A percentile compares a stretch with the other conserved stretches of the same genome.
Conservation (phyloP, 2,888 invertebrate species). For the Andrena bicolor region DNA sequence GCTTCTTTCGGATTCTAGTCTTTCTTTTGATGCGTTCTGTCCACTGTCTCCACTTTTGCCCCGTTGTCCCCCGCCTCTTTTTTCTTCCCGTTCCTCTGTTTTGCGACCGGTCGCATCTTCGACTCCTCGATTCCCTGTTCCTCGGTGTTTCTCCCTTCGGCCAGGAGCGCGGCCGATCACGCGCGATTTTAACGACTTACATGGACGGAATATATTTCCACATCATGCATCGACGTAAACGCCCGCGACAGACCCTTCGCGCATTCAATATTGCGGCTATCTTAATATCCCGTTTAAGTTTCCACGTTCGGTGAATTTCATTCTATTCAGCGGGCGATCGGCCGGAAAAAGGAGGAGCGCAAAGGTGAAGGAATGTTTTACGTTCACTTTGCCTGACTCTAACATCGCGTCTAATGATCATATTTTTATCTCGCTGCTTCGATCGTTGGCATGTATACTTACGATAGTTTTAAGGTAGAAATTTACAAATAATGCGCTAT, state of each 20-base stretch:
- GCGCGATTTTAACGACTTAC: constrained; percentile 68
- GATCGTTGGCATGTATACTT: too few relatives aligned
- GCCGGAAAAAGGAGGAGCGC: not conserved
- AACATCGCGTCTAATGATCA: not conserved
- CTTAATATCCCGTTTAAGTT: constrained; percentile 40
- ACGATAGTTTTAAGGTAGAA: too few relatives aligned
- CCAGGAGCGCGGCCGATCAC: constrained; percentile 54
- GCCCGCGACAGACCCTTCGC: constrained; percentile 18
- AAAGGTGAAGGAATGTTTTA: not conserved
- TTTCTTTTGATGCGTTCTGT: constrained; percentile 38
- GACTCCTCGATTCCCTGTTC: constrained; percentile 28
- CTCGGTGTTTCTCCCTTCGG: constrained; percentile 23
- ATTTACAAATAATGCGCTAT: too few relatives aligned
- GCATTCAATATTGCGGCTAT: constrained; percentile 45
- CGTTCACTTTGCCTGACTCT: not conserved
- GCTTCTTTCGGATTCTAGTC: constrained; percentile 47
- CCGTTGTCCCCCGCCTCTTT: not conserved
- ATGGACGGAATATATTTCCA: constrained; percentile 64
- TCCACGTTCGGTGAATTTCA: constrained; percentile 37
- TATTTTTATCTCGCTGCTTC: not conserved
- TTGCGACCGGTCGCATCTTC: constrained; percentile 14
- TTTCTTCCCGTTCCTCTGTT: constrained; percentile 1
- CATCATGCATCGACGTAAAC: constrained; percentile 50
- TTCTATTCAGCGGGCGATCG: not conserved
- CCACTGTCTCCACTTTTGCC: not conserved